These are phyloP conservation scores for Barnardius zonarius DNA, from an alignment of 2,113 vertebrate species.

Conservation along the genomic window DNA sequence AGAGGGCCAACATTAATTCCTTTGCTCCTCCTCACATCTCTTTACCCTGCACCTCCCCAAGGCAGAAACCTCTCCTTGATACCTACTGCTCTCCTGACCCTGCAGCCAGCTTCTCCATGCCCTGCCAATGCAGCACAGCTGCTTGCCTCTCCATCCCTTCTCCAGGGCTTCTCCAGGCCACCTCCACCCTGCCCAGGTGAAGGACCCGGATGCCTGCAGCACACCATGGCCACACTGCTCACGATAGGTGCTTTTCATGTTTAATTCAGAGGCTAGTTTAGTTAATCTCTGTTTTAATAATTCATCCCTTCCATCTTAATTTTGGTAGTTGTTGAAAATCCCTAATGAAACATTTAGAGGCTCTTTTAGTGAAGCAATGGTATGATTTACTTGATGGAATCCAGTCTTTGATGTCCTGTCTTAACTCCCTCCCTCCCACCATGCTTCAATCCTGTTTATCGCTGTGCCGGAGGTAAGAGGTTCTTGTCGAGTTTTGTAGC, in stretches of 20 bases:
- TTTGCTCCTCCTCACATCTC: background rate
- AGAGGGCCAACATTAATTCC: background rate
- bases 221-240: background rate
- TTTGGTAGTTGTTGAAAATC: constrained; percentile 77
- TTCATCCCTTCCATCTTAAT: constrained; percentile 76
- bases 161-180: background rate
- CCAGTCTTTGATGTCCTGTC: constrained; percentile 57
- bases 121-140: background rate
- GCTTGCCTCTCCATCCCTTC: background rate
- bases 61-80: background rate
- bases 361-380: constrained; percentile 54
- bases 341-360: constrained; percentile 78
- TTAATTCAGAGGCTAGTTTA: constrained; percentile 74
- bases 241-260: constrained; percentile 38
- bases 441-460: constrained; percentile 13
- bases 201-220: background rate
- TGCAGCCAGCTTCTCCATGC: background rate
- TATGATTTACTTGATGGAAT: constrained; percentile 70
- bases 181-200: background rate
- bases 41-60: accelerated
- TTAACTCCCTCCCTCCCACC: constrained; percentile 40
- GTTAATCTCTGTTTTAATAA: constrained; percentile 76
- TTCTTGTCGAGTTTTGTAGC: background rate
- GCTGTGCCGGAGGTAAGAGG: constrained; percentile 4
- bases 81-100: accelerated